Base-by-base conservation (phyloP, 2,113 vertebrate species). In the Scartelaos histophorus region DNA sequence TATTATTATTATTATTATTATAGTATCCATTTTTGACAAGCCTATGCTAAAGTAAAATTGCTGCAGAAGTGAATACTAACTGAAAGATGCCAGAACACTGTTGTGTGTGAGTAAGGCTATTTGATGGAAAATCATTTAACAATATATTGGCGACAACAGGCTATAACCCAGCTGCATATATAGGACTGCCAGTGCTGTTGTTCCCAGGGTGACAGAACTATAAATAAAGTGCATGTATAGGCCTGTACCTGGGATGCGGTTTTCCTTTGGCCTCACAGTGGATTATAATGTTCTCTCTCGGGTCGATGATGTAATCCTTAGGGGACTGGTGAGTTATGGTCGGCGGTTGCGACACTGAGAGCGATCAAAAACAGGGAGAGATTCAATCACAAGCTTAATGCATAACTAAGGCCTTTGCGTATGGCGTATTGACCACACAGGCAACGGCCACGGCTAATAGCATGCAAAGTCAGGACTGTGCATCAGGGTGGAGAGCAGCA, bases 221-320 rank as follows among this genome's bases (percentile, higher is more conserved):
- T 68, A 19, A 75, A 77, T 74, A 61, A 35, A 74, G 58, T 78
- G 73, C 57, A 12, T 65, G 43, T 22, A 56, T 35, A 12, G 25
- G 45, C 67, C 74, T 73, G n/a, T 88, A 98, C 97, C 95, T 97
- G 84, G 97, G 97, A 84, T 95, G 94, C 69, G 97, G 97, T 19
- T 97, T 98, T 84, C 97, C 97, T 91, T 98, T 98, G 10, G 97
- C 97, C 81, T 98, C 97, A 85, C 97, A 99, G 61, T 95, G 95
- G 90, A 99, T 96, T 85, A 96, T 86, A 83, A 99, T 97, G 85
- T 96, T 96, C 90, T 99, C 97, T 68, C 97, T 94, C 34, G 97
- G 97, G 87, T 98, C 97, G 80, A 99, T 93, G 84, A 98, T 97
- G 89, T 96, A 97, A 92, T 98, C 94, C 93, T 98, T 98, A 78